These are phyloP conservation scores for Pogoniulus pusillus DNA, from an alignment of 2,797 vertebrate species.

Conservation along the genomic window DNA sequence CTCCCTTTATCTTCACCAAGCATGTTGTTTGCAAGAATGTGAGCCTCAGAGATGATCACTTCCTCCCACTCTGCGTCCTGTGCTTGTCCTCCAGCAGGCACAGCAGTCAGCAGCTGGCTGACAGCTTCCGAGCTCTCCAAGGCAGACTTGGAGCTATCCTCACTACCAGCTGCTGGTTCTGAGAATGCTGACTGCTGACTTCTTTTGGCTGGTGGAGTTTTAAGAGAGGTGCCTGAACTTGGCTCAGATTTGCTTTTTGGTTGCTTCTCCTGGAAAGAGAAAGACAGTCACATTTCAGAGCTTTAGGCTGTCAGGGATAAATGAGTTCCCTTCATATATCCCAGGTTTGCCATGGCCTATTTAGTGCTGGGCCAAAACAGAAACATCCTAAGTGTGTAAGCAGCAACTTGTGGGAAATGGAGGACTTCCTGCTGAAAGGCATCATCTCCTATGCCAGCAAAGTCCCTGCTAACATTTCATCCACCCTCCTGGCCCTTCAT, in stretches of 20 bases:
- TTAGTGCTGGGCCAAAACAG: background rate
- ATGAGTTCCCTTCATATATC: background rate
- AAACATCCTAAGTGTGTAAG: background rate
- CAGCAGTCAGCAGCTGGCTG: conserved; percentile 77
- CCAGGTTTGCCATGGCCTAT: background rate
- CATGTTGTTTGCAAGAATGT: conserved; percentile 63
- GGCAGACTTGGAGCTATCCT: conserved; percentile 58
- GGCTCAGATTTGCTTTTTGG: conserved; percentile 76
- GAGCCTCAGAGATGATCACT: conserved; percentile 77
- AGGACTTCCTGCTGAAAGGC: background rate
- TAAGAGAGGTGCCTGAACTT: conserved; percentile 63
- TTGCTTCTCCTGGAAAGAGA: conserved; percentile 78
- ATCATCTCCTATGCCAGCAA: background rate
- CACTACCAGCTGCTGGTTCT: conserved; percentile 26
- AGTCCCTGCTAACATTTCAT: background rate
- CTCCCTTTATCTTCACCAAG: conserved; percentile 37
- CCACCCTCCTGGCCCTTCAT: background rate
- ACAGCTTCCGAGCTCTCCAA: conserved; percentile 79
- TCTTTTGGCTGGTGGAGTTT: conserved; percentile 69
- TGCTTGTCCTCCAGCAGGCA: conserved; percentile 54
- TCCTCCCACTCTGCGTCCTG: conserved; percentile 78
- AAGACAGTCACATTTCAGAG: background rate
- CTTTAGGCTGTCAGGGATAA: background rate
- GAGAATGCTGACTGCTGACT: conserved; percentile 53
- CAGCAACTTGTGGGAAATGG: background rate